These are phyloP conservation scores for Punctoribates punctum DNA, from an alignment of 2,888 invertebrate species.

Conservation along the genomic window DNA sequence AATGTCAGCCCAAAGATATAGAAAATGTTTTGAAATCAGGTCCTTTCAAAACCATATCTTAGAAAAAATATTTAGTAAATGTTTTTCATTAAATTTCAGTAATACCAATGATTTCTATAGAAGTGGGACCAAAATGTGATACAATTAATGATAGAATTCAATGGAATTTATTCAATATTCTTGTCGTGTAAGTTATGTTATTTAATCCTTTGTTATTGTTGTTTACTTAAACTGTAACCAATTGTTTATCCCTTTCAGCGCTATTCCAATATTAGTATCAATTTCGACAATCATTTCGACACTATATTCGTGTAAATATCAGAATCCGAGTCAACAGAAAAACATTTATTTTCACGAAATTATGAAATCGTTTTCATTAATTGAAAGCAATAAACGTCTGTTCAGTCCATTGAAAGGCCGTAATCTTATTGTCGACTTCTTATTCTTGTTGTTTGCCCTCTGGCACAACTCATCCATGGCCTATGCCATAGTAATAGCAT, in stretches of 20 bases:
- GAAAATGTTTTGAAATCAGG: slow-evolving; percentile 26
- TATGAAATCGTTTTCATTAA: neutral
- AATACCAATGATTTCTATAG: neutral
- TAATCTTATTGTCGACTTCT: neutral
- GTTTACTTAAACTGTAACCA: no score
- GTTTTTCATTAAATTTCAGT: neutral
- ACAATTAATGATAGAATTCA: neutral
- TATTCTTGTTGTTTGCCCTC: neutral
- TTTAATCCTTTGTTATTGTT: no score
- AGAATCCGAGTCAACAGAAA: neutral
- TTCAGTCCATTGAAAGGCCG: neutral
- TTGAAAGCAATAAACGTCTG: neutral
- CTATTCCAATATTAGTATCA: no score
- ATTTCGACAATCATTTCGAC: neutral
- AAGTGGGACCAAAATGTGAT: slow-evolving; percentile 12
- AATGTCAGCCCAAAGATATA: slow-evolving; percentile 39
- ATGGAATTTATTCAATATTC: neutral
- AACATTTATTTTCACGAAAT: neutral
- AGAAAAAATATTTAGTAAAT: neutral
- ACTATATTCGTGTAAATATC: neutral
- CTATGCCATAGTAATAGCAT: neutral
- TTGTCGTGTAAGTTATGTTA: neutral
- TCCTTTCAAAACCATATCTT: neutral
- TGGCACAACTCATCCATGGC: neutral
- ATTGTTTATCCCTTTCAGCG: no score